Evolutionary conservation across 2,888 invertebrate genomes (phyloP).

Genomic region (Watsonalla cultraria): DNA sequence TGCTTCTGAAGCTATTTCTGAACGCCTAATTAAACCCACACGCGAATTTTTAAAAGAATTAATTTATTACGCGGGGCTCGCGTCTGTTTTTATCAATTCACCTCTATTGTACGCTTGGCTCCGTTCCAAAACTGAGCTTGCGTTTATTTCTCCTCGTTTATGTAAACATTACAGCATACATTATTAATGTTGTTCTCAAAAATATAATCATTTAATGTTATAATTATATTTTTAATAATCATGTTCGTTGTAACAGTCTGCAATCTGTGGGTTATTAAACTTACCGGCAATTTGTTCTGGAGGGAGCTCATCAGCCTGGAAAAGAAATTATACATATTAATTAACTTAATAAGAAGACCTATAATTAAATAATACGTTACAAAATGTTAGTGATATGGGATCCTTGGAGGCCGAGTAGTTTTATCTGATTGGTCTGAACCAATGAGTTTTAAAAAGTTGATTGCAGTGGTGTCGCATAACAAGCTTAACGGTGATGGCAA

Average conservation of each 20-base stretch:
- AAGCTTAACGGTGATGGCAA: too few species aligned
- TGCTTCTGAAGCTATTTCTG: constrained; percentile 39
- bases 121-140: constrained; percentile 46
- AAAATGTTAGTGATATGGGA: too few species aligned
- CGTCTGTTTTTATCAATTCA: constrained; percentile 52
- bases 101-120: constrained; percentile 53
- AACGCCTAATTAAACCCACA: constrained; percentile 49
- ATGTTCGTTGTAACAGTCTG: constrained; percentile 12
- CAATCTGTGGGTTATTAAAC: constrained; percentile 45
- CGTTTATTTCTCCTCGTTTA: constrained; percentile 38
- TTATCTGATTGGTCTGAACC: too few species aligned
- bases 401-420: too few species aligned
- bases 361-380: too few species aligned
- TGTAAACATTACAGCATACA: constrained; percentile 39
- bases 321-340: constrained; percentile 27
- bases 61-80: constrained; percentile 41
- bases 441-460: too few species aligned
- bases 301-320: constrained; percentile 92
- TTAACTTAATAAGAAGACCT: background rate
- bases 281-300: constrained; percentile 94
- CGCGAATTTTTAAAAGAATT: constrained; percentile 41
- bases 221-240: constrained; percentile 26
- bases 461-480: too few species aligned
- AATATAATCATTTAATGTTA: constrained; percentile 17
- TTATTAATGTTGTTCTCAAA: constrained; percentile 25